Base-by-base conservation (phyloP, 2,797 vertebrate species). In the Anabas testudineus region DNA sequence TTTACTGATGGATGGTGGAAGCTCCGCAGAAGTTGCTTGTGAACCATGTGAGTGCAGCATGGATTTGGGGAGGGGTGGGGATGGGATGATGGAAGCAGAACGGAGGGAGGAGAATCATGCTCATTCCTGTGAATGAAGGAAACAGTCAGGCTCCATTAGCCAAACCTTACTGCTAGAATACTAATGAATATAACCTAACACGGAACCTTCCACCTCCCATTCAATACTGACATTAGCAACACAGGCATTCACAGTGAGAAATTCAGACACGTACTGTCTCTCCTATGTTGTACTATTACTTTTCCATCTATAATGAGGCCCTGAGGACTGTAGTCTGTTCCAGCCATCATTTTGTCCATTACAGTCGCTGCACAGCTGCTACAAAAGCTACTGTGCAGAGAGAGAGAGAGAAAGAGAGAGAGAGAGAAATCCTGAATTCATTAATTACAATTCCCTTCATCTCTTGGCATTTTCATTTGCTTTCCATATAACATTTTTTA, bases 111-210 rank as follows among this genome's bases (percentile, higher is more conserved):
- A 49, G 66, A 76, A 69, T 69, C 70, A 21, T 60, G 60, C 62
- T 83, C 75, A 67, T 85, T 78, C 68, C 78, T 84, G 67, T 82
- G 79, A 74, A 78, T 83, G 67, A 84, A 77, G 47, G 58, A 69
- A 83, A 80, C 67, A 74, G 76, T 76, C 73, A 51, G 22, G 71
- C 79, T 76, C 55, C 69, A 75, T 78, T 78, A 70, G 55, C n/a
- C 58, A 62, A 76, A 77, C 65, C 55, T 64, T 24, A 53, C 72
- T 69, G 64, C 62, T 32, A 32, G 54, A 71, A 74, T 64, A 49
- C 58, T 21, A 83, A 70, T 51, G 4, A 65, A 63, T 58, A 5
- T 68, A 61, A 59, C 41, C 67, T 37, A 47, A 72, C 39, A 59
- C 46, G 49, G 60, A 77, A 76, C 36, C 26, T 77, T 83, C 36